Conservation (phyloP, 2,888 invertebrate species). For the Incurvaria masculella region DNA sequence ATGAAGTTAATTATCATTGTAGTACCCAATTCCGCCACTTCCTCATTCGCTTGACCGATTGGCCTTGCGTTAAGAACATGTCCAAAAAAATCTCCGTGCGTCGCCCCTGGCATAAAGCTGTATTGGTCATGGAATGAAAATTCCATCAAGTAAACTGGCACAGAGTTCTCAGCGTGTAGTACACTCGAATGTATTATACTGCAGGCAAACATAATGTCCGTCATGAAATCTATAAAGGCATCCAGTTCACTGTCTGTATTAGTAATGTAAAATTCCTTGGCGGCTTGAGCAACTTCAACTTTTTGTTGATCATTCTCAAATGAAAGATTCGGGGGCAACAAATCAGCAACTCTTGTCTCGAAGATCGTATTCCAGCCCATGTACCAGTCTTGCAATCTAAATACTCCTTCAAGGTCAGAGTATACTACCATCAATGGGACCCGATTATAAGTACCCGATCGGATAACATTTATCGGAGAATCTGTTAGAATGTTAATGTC, state of each 20-base stretch:
- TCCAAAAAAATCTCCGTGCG: constrained; percentile 2
- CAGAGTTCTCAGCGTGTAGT: neutral
- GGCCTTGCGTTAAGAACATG: constrained; percentile 4
- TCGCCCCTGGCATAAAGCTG: neutral
- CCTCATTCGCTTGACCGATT: too few relatives aligned
- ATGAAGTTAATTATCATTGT: too few relatives aligned
- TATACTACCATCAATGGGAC: constrained; percentile 1
- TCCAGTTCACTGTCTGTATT: neutral
- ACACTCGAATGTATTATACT: neutral
- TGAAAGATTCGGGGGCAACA: neutral
- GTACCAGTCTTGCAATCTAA: neutral
- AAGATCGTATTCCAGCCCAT: neutral
- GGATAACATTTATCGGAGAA: neutral
- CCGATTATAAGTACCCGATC: neutral
- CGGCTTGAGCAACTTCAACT: neutral
- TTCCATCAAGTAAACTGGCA: constrained; percentile 3
- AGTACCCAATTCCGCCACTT: too few relatives aligned
- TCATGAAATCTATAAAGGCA: constrained; percentile 1
- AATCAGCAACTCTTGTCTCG: neutral
- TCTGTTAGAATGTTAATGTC: too few relatives aligned
- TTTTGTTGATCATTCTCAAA: neutral
- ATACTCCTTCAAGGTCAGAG: constrained; percentile 1
- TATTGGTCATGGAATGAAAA: constrained; percentile 1
- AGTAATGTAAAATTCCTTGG: constrained; percentile 1
- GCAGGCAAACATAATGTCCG: neutral